Evolutionary conservation across 2,113 vertebrate species (phyloP).

Genomic region (Heliornis fulica): DNA sequence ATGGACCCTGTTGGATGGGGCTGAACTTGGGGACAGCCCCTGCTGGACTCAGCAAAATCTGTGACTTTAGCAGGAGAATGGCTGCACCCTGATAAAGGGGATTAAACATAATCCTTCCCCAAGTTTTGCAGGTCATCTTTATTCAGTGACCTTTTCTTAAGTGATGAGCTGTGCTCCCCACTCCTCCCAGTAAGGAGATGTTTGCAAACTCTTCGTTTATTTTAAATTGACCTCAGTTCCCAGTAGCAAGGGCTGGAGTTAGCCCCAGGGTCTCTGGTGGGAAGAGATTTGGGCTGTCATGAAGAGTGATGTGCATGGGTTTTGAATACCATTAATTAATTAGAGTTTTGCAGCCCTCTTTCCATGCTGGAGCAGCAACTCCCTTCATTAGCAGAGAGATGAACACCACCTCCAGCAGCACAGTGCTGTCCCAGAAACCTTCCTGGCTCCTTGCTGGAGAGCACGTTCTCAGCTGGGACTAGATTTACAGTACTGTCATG

Average conservation of each 20-base stretch:
- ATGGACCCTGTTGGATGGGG: rapidly evolving
- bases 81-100: neutral
- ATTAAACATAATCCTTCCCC: neutral
- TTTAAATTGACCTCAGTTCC: neutral
- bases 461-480: constrained; percentile 7
- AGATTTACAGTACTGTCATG: neutral
- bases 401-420: neutral
- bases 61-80: neutral
- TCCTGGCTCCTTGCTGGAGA: neutral
- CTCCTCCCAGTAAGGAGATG: neutral
- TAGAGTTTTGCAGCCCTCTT: neutral
- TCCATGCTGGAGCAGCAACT: neutral
- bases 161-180: rapidly evolving
- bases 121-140: neutral
- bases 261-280: neutral
- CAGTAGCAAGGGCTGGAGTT: neutral
- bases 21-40: neutral
- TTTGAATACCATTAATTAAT: neutral
- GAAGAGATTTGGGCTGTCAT: neutral
- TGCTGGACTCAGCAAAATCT: neutral
- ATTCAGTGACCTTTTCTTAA: neutral
- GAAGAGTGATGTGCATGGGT: neutral
- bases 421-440: neutral
- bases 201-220: neutral
- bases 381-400: neutral